phyloP scores from a whole-genome alignment of 2,113 vertebrate genomes.

The Sebastes schlegelii region DNA sequence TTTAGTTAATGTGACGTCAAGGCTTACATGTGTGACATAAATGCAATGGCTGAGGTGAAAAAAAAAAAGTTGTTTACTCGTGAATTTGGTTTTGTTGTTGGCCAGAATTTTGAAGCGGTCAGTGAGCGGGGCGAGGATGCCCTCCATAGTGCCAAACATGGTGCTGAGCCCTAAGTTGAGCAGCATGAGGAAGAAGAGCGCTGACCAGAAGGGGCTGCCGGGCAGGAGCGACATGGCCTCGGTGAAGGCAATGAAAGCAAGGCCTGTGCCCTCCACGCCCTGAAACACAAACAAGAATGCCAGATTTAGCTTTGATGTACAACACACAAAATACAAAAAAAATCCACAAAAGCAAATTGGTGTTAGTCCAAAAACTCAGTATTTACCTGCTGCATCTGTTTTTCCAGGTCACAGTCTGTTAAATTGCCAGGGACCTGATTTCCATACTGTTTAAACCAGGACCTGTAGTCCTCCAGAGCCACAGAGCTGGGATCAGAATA shows the following conservation, averaged over 20 bases:
- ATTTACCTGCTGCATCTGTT: conserved; percentile 85
- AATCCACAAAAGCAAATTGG: background rate
- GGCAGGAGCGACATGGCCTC: conserved; percentile 87
- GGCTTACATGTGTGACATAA: too few relatives aligned
- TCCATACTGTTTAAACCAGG: conserved; percentile 74
- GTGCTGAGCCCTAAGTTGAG: conserved; percentile 86
- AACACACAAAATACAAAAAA: background rate
- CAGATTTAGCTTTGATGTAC: background rate
- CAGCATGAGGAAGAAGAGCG: conserved; percentile 88
- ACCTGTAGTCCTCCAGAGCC: conserved; percentile 62
- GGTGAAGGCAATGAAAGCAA: conserved; percentile 87
- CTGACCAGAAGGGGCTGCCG: conserved; percentile 86
- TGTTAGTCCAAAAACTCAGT: background rate
- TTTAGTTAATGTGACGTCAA: too few relatives aligned
- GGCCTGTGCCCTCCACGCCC: conserved; percentile 84
- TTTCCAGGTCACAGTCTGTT: conserved; percentile 78
- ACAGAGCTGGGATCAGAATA: conserved; percentile 50
- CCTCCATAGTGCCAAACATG: conserved; percentile 86
- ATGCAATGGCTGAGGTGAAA: background rate
- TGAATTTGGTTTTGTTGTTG: conserved; percentile 82
- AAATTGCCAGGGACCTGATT: conserved; percentile 39
- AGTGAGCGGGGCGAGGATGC: conserved; percentile 85
- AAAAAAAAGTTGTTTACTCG: conserved; percentile 69
- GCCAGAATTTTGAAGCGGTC: conserved; percentile 84
- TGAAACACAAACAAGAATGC: conserved; percentile 53